Conservation (phyloP, 1,140 invertebrate species). For the Cydia splendana region DNA sequence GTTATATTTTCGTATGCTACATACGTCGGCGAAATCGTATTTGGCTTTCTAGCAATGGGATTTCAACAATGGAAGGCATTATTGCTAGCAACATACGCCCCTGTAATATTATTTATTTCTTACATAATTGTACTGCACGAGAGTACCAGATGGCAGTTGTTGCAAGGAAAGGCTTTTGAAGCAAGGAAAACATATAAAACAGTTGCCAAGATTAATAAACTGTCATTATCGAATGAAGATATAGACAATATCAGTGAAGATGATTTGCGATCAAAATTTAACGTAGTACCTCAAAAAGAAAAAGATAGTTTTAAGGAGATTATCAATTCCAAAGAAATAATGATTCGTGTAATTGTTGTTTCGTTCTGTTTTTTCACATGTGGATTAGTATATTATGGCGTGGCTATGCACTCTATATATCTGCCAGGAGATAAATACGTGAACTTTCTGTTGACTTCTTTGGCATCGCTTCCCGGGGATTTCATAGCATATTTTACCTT, state of each 20-base stretch:
- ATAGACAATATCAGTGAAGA: constrained; percentile 51
- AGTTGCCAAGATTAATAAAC: constrained; percentile 56
- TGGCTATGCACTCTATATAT: constrained; percentile 87
- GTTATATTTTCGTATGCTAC: constrained; percentile 62
- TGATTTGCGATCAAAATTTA: constrained; percentile 55
- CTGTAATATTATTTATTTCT: constrained; percentile 53
- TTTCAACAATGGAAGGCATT: constrained; percentile 63
- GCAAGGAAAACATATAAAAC: constrained; percentile 55
- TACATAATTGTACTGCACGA: constrained; percentile 57
- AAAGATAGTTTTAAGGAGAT: constrained; percentile 61
- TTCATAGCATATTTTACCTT: constrained; percentile 81
- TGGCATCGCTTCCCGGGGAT: constrained; percentile 86
- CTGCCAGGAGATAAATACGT: constrained; percentile 85
- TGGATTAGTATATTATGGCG: constrained; percentile 88
- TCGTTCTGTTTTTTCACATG: constrained; percentile 85
- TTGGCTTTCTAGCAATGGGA: constrained; percentile 59
- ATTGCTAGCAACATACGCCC: constrained; percentile 55
- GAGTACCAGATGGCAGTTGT: constrained; percentile 66
- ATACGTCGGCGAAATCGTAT: constrained; percentile 61
- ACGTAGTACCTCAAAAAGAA: constrained; percentile 57
- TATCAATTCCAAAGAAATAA: constrained; percentile 60
- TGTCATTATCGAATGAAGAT: constrained; percentile 50
- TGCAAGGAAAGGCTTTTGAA: constrained; percentile 55
- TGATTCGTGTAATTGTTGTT: constrained; percentile 55
- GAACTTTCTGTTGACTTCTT: constrained; percentile 84